Evolutionary conservation across 1,140 invertebrate genomes (phyloP), one percentile per base, ranked within the genome.

Genomic region (Drosophila nasuta): DNA sequence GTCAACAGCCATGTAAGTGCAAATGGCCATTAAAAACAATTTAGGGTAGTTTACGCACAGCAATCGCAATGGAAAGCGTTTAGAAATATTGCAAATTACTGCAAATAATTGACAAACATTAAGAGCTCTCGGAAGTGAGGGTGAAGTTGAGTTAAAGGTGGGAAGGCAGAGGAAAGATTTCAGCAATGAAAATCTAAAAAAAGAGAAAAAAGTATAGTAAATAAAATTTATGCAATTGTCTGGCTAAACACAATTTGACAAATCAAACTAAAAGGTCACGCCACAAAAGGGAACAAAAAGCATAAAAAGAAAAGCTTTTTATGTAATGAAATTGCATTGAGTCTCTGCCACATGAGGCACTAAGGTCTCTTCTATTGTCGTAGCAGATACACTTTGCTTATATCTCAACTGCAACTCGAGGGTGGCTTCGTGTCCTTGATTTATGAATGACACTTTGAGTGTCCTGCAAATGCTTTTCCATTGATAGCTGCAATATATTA

Each of bases 21-120:
- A 88, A 88, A 89, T 89, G 77, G 83, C 85, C 85, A 88, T 88
- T 88, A 88, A 89, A 89, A 88, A 89, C 85, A 88, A 88, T 88
- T 88, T 89, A 81, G 83, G 85, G 80, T 81, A 79, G 78, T 75
- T 75, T 62, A 43, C 51, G 13, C 51, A 6, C 51, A 35, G 51
- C 51, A 33, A 54, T 35, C 51, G 30, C 65, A 8, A 48, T 69
- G 54, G 33, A 59, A 78, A 88, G 75, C 85, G 79, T 85, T 88
- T 89, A 89, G 77, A 81, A 82, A 85, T 88, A 90, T 88, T 89
- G 85, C 85, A 88, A 88, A 88, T 88, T 88, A 89, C 85, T 85
- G 85, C 85, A 85, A 88, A 88, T 88, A 89, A 89, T 88, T 89
- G 85, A 89, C 71, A 76, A 88, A 79, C 85, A 88, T 89, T 88